Base-by-base conservation (phyloP, 2,797 vertebrate species). In the Enteromius mattozi region DNA sequence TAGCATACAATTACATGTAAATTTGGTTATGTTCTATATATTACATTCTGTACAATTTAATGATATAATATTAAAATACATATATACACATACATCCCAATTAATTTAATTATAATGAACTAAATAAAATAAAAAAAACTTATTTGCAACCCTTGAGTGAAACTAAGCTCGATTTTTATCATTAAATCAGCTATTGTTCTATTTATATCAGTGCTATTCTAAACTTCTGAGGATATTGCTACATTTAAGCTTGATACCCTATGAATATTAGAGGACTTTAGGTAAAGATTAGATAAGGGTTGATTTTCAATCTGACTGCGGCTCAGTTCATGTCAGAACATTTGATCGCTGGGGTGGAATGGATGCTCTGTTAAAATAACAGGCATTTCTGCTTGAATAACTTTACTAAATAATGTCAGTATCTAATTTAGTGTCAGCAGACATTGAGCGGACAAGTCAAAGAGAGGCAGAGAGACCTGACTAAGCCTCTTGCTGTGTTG, bases 251-350 rank as follows among this genome's bases (percentile, higher is more conserved):
- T 82, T 54, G 66, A 77, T 17, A 37, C 35, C 24, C 14, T 1
- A 69, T 85, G 56, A 63, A 72, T 81, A 68, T 65, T 81, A 66
- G 3, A 74, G 33, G 68, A 35, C 80, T 65, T 71, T 59, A 68
- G 51, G 49, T 72, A 45, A 35, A 85, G 9, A 78, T 85, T 69
- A 82, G 81, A 79, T 88, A 65, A 84, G 83, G 37, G 49, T 35
- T 59, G 69, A 87, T 72, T 85, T 59, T 49, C 76, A 77, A 56
- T 76, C 66, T 45, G 63, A 56, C 59, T 30, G 56, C 21, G 10
- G 59, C 75, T 70, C 63, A 37, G 78, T n/a, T 61, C 74, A 42
- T 40, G 79, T 56, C 78, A 72, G n/a, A 66, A 49, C 70, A 80
- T 69, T 72, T 66, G 19, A 82, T 75, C 51, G 27, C 78, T 49